Conservation (phyloP, 2,113 vertebrate species). For the Nothocercus julius region DNA sequence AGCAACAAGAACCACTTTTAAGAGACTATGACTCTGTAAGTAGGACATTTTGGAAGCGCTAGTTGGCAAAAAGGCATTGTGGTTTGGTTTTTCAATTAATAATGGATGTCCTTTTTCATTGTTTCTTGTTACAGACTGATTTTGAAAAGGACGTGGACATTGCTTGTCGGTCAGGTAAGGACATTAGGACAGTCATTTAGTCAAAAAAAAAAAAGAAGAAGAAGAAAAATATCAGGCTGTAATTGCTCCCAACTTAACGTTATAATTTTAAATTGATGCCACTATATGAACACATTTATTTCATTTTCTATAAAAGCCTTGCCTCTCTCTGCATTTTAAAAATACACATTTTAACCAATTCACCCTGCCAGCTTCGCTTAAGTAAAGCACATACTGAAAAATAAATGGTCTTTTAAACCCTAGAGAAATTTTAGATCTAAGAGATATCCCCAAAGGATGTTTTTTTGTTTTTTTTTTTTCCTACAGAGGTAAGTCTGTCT, state of each 20-base stretch:
- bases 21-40: conserved; percentile 47
- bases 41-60: conserved; percentile 29
- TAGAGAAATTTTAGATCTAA: not conserved
- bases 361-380: not conserved
- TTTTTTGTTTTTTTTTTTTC: conserved; percentile 40
- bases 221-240: not conserved
- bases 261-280: not conserved
- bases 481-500: not conserved
- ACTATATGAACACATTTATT: not conserved
- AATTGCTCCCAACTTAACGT: not conserved
- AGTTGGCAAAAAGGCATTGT: not conserved
- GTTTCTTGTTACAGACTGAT: conserved; percentile 90
- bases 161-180: conserved; percentile 98
- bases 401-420: not conserved
- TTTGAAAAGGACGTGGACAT: conserved; percentile 99
- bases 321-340: not conserved
- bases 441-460: not conserved
- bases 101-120: conserved; percentile 35
- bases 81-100: conserved; percentile 42
- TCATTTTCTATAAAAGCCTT: not conserved
- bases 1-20: conserved; percentile 57
- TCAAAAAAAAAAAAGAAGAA: conserved; percentile 9
- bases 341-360: not conserved
- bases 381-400: not conserved
- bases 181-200: not conserved